Conservation (phyloP, 2,113 vertebrate species). For the Pavo muticus region DNA sequence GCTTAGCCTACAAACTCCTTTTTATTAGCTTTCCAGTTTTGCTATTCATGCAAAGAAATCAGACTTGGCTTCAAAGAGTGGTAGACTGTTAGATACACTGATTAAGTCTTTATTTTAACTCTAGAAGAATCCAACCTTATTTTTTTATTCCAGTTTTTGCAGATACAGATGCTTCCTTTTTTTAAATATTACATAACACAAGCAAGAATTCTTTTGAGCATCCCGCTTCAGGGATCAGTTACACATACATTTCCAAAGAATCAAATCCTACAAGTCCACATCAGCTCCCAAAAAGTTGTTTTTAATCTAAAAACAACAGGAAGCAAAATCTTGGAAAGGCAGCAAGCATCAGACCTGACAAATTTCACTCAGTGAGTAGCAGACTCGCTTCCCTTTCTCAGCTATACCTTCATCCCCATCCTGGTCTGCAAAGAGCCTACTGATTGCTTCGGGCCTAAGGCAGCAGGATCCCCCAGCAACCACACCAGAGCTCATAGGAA, state of each 20-base stretch:
- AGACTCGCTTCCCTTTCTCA: background rate
- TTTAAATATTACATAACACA: constrained; percentile 33
- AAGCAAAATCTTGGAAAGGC: background rate
- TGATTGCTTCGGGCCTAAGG: background rate
- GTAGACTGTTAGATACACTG: background rate
- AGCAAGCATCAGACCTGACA: background rate
- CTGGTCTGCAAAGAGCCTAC: background rate
- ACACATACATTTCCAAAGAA: background rate
- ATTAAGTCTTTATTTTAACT: background rate
- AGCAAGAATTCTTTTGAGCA: background rate
- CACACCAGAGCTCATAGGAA: too few species aligned
- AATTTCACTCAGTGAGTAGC: accelerated
- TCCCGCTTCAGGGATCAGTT: background rate
- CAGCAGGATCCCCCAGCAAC: too few species aligned
- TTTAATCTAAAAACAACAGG: background rate
- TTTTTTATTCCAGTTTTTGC: background rate
- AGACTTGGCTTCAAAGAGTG: background rate
- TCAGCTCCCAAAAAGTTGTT: background rate
- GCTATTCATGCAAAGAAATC: background rate
- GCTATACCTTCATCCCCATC: background rate
- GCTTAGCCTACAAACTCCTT: background rate
- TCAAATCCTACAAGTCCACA: background rate
- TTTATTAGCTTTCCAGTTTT: background rate
- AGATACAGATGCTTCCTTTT: background rate
- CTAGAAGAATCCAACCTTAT: background rate